Evolutionary conservation across 2,113 vertebrate species (phyloP), one percentile per base, ranked within the genome.

Genomic region (Phalacrocorax carbo): DNA sequence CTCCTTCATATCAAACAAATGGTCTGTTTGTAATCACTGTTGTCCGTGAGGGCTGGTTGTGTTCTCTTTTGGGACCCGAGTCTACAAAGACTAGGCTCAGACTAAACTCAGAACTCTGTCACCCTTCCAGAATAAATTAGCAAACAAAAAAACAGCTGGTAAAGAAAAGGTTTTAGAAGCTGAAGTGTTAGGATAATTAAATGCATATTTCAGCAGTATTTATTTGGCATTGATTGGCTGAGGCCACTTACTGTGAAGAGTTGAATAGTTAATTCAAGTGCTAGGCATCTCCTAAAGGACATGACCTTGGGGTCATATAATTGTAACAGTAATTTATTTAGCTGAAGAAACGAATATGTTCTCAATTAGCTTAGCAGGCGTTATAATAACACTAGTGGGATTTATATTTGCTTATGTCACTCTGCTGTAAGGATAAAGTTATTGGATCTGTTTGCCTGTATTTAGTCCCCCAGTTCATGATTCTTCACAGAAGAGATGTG

Each of bases 311-410:
- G 96, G 97, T 98, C 97, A 96, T 92, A 94, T 97, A 97, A 98
- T 96, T 97, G 96, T 94, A 96, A 96, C 86, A 49, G 84, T 98
- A 97, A 98, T 98, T 98, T 98, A 98, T 98, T 98, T 98, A 98
- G 97, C 94, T 96, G 75, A 96, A 97, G 90, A 97, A 97, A 97
- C 8, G 34, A 98, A 95, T 98, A 93, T 95, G 95, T 97, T 98
- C 96, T 97, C 98, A 98, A 97, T 97, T 98, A 98, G 86, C 73
- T 97, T 97, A 97, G 93, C 93, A 97, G 95, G 91, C 93, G 26
- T 95, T 97, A 96, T 97, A 97, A 97, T 95, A 98, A 97, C 81
- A 95, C 95, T 96, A 86, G 73, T 85, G 97, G 95, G 96, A 97
- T 97, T 98, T 98, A 93, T 95, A 96, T 97, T 98, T 98, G 95